phyloP scores from a whole-genome alignment of 2,797 vertebrate genomes.

The Bucorvus abyssinicus region DNA sequence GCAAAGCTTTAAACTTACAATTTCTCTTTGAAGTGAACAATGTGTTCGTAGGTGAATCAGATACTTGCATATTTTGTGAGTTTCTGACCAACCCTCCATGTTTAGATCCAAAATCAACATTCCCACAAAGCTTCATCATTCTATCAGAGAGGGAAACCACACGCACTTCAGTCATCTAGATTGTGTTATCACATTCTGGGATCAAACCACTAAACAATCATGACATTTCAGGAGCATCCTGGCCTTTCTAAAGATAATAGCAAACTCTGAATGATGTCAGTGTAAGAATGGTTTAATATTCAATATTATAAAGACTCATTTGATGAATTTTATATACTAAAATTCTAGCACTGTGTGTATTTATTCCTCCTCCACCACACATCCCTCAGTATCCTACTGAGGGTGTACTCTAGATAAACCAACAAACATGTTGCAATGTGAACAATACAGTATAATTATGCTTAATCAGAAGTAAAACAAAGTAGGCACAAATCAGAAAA shows the following conservation, averaged over 20 bases:
- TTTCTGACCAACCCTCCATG: not conserved
- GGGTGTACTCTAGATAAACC: not conserved
- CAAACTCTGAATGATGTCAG: rapidly evolving
- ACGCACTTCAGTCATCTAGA: not conserved
- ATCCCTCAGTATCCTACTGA: not conserved
- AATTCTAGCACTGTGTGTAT: not conserved
- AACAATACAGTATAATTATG: not conserved
- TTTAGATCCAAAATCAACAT: not conserved
- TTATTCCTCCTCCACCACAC: not conserved
- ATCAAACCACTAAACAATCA: not conserved
- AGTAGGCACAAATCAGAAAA: not conserved
- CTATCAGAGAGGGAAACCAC: not conserved
- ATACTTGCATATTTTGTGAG: not conserved
- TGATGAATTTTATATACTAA: not conserved
- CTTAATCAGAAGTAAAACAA: not conserved
- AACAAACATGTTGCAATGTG: not conserved
- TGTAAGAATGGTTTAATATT: not conserved
- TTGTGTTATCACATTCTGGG: rapidly evolving
- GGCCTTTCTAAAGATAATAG: not conserved
- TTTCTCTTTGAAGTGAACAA: constrained; percentile 10
- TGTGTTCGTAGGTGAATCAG: not conserved
- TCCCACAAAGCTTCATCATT: not conserved
- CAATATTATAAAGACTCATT: not conserved
- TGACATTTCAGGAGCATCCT: not conserved
- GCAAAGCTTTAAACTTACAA: not conserved